Percentiles rank a stretch among this genome's conserved stretches.
Evolutionary conservation across 2,113 vertebrate genomes (phyloP).

Genomic region (Ameiurus melas): DNA sequence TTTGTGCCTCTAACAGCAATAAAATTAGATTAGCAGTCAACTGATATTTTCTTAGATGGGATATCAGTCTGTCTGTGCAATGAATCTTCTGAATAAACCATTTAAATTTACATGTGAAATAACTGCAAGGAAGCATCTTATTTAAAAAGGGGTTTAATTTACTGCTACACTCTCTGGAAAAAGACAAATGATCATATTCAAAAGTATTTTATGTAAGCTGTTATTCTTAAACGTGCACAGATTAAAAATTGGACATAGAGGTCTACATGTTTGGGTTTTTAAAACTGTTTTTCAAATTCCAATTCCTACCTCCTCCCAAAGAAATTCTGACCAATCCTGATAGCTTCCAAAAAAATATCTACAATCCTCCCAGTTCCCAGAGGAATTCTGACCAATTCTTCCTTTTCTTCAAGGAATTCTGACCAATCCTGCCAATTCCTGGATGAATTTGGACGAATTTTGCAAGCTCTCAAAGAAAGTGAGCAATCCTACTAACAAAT

Average conservation of each 20-base stretch:
- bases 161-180: not conserved
- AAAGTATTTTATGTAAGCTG: not conserved
- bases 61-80: not conserved
- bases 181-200: not conserved
- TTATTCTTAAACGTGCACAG: not conserved
- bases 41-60: not conserved
- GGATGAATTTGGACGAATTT: too few species aligned
- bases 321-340: not conserved
- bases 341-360: not conserved
- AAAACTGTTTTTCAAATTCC: not conserved
- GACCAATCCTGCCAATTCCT: not conserved
- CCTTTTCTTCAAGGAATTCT: not conserved
- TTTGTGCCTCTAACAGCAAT: not conserved
- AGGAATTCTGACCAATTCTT: not conserved
- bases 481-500: too few species aligned
- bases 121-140: not conserved
- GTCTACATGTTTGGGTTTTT: not conserved
- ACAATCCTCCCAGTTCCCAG: not conserved
- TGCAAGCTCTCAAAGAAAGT: too few species aligned
- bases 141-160: not conserved
- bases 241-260: not conserved
- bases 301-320: not conserved
- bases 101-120: not conserved
- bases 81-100: not conserved
- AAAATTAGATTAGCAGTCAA: not conserved